Percentiles rank a stretch among this genome's conserved stretches.
Evolutionary conservation across 2,113 vertebrate genomes (phyloP).

Genomic region (Dunckerocampus dactyliophorus): DNA sequence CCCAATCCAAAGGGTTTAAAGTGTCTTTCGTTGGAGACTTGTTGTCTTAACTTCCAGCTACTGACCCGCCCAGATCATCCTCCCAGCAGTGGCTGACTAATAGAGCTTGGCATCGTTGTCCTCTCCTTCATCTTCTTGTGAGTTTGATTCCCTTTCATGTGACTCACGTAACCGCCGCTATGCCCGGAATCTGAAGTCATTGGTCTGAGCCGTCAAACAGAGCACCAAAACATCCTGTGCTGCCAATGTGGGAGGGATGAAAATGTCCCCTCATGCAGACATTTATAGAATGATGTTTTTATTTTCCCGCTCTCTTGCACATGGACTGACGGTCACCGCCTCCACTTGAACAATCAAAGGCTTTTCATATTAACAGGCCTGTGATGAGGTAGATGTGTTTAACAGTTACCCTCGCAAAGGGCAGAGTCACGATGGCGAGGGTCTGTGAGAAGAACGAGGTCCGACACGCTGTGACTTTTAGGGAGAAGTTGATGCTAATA

Average conservation of each 20-base stretch:
- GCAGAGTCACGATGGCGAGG: no score
- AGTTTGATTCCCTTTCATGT: slow-evolving; percentile 30
- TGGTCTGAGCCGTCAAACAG: slow-evolving; percentile 7
- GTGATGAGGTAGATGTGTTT: slow-evolving; percentile 1
- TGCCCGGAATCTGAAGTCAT: slow-evolving; percentile 59
- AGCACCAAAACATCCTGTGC: slow-evolving; percentile 52
- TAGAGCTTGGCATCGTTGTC: slow-evolving; percentile 26
- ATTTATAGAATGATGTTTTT: neutral
- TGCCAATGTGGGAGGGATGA: slow-evolving; percentile 37
- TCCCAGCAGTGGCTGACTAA: slow-evolving; percentile 19
- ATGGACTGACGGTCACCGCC: no score
- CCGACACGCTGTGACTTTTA: no score
- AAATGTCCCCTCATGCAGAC: neutral
- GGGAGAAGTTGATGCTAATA: no score
- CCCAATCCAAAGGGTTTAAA: neutral
- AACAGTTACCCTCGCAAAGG: neutral
- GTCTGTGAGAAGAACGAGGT: no score
- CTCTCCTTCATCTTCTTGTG: slow-evolving; percentile 8
- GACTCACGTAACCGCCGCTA: slow-evolving; percentile 40
- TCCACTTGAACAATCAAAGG: neutral
- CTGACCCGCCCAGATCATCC: slow-evolving; percentile 5
- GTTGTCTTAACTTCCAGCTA: slow-evolving; percentile 9
- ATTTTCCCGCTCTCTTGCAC: no score
- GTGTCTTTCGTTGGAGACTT: slow-evolving; percentile 21
- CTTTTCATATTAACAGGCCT: neutral